A percentile compares a stretch with the other conserved stretches of the same genome.
Conservation (phyloP, 2,888 invertebrate species). For the Andrena dorsata region DNA sequence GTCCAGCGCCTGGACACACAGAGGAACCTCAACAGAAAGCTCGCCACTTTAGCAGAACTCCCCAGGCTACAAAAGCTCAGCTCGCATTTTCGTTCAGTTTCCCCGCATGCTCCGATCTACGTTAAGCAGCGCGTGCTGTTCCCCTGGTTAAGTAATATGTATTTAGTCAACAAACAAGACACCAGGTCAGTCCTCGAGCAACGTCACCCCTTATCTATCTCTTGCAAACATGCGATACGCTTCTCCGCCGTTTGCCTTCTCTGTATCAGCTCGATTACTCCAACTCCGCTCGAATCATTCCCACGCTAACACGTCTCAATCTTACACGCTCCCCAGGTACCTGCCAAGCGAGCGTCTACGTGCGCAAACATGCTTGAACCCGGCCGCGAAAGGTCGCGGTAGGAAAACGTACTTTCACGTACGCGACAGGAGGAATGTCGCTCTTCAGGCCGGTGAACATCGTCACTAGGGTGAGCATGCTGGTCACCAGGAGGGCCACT, state of each 20-base stretch:
- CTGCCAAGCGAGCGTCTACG: background rate
- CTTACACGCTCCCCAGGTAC: background rate
- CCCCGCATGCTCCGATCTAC: background rate
- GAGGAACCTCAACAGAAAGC: background rate
- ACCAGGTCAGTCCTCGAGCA: background rate
- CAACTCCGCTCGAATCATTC: too few species aligned
- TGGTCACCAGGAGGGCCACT: constrained; percentile 92
- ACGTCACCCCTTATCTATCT: background rate
- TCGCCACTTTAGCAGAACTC: background rate
- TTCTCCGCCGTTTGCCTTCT: too few species aligned
- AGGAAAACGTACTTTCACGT: constrained; percentile 89
- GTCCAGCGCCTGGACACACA: constrained; percentile 89
- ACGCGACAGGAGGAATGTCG: constrained; percentile 94
- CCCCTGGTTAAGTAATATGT: background rate
- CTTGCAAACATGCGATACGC: too few species aligned
- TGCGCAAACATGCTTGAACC: background rate
- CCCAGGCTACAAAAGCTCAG: too few species aligned
- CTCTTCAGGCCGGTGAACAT: constrained; percentile 94
- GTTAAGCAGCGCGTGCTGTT: background rate
- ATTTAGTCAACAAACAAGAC: background rate
- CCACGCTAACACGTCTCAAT: background rate
- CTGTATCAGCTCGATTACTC: too few species aligned
- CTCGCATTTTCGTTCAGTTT: background rate
- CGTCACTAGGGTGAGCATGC: constrained; percentile 93
- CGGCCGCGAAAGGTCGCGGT: background rate